Evolutionary conservation across 2,888 invertebrate genomes (phyloP).

Genomic region (Crematogaster levior): DNA sequence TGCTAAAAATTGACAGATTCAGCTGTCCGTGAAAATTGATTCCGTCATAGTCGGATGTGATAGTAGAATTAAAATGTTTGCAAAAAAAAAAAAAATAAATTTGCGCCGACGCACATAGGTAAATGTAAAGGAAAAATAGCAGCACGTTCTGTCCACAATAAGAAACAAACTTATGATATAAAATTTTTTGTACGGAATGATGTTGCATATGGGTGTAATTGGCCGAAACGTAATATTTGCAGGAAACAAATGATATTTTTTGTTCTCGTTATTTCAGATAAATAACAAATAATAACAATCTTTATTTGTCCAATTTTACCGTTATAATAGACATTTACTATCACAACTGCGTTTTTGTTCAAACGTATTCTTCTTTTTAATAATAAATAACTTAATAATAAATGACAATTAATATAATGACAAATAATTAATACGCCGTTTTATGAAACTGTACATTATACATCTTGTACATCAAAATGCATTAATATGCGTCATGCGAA

Average conservation of each 20-base stretch:
- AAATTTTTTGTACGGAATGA: neutral
- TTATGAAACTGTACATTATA: too few species aligned
- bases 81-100: neutral
- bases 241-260: neutral
- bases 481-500: neutral
- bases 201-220: neutral
- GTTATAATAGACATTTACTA: neutral
- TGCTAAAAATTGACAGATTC: conserved; percentile 7
- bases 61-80: conserved; percentile 1
- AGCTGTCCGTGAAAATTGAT: neutral
- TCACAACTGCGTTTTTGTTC: too few species aligned
- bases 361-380: neutral
- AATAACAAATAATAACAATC: neutral
- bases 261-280: neutral
- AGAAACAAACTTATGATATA: neutral
- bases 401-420: conserved; percentile 18
- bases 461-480: neutral
- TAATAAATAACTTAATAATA: too few species aligned
- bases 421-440: neutral
- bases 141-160: neutral
- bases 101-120: neutral
- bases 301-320: too few species aligned
- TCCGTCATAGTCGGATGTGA: neutral
- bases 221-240: neutral
- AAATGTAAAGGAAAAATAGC: neutral